A percentile compares a stretch with the other conserved stretches of the same genome.
phyloP scores from a whole-genome alignment of 2,113 vertebrate genomes.

The Tiliqua scincoides region DNA sequence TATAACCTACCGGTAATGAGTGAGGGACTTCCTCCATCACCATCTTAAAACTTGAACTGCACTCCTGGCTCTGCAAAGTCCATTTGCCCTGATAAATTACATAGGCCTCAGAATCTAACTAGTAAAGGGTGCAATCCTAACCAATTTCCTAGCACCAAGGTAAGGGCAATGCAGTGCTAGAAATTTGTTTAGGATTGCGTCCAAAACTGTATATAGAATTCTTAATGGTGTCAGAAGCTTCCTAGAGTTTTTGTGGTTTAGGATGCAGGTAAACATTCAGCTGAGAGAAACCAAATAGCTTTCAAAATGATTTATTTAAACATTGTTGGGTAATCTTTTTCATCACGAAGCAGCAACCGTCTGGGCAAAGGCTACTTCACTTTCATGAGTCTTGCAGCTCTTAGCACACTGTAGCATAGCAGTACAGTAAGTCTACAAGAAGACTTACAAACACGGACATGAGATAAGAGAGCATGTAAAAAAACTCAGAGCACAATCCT shows the following conservation, averaged over 20 bases:
- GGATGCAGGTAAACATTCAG: neutral
- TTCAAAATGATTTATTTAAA: neutral
- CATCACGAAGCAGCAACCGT: neutral
- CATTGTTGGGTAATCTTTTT: neutral
- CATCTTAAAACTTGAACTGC: too few species aligned
- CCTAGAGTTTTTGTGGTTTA: neutral
- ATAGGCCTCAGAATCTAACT: too few species aligned
- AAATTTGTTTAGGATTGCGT: too few species aligned
- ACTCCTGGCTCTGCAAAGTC: too few species aligned
- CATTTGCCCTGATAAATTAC: too few species aligned
- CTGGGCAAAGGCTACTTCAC: neutral
- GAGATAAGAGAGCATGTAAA: neutral
- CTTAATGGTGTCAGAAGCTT: neutral
- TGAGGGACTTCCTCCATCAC: too few species aligned
- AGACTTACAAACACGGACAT: neutral
- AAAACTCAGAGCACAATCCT: neutral
- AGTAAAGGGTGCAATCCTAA: too few species aligned
- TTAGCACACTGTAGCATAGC: neutral
- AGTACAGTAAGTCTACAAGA: neutral
- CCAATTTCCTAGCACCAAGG: too few species aligned
- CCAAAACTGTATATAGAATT: conserved; percentile 6
- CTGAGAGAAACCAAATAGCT: neutral
- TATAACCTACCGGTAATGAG: too few species aligned
- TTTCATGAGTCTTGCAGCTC: neutral
- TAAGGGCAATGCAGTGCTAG: too few species aligned